Evolutionary conservation across 2,113 vertebrate species (phyloP).

Genomic region (Phrynosoma blainvillii): DNA sequence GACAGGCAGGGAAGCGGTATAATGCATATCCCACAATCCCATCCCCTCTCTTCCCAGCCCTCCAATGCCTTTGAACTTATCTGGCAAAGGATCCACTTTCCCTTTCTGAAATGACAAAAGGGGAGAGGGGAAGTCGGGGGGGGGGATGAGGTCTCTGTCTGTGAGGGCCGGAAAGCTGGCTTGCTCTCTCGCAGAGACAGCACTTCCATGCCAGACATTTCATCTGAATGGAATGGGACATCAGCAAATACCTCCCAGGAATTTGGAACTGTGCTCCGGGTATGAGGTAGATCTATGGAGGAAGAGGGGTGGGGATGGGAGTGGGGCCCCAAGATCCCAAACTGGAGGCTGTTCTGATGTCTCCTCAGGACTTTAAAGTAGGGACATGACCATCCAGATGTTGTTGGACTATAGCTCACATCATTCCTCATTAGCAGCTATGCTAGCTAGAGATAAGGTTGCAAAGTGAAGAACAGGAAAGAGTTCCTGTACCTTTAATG

Average conservation of each 20-base stretch:
- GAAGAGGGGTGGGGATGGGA: background rate
- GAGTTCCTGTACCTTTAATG: too few relatives aligned
- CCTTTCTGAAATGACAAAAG: constrained; percentile 25
- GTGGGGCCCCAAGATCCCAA: background rate
- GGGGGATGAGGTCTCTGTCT: background rate
- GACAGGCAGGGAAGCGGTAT: background rate
- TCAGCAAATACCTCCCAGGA: constrained; percentile 27
- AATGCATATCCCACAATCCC: background rate
- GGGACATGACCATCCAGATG: background rate
- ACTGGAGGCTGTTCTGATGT: background rate
- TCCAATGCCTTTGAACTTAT: background rate
- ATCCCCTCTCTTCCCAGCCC: background rate
- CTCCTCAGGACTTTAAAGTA: background rate
- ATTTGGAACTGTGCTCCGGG: background rate
- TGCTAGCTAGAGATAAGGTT: background rate
- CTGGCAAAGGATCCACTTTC: constrained; percentile 23
- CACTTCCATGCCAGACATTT: constrained; percentile 19
- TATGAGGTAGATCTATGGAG: background rate
- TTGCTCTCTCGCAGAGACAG: constrained; percentile 25
- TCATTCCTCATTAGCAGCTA: background rate
- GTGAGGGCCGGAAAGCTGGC: constrained; percentile 21
- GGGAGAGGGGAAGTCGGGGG: background rate
- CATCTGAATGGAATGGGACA: constrained; percentile 27
- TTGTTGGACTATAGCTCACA: background rate
- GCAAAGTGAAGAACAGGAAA: too few relatives aligned